Evolutionary conservation across 2,113 vertebrate genomes (phyloP).

Genomic region (Athene noctua): DNA sequence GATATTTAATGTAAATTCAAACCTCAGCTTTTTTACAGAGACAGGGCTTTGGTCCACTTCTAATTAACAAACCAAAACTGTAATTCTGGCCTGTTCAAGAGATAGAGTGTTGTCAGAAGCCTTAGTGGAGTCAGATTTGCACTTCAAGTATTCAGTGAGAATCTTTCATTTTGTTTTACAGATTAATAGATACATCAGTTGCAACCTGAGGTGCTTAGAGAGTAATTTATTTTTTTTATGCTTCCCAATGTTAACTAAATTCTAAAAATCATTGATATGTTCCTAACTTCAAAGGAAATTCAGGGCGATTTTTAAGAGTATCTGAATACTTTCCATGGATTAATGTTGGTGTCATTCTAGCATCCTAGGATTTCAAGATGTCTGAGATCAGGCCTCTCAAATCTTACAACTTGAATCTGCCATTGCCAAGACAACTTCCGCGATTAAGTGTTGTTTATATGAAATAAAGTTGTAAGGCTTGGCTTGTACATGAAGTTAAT

Average conservation of each 20-base stretch:
- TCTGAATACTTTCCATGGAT: background rate
- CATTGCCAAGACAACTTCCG: background rate
- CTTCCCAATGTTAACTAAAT: background rate
- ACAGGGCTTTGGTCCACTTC: background rate
- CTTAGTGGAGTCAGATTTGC: background rate
- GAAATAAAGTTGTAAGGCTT: background rate
- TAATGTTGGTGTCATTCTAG: background rate
- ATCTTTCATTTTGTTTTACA: background rate
- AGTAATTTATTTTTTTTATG: background rate
- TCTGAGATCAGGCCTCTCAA: background rate
- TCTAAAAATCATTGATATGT: background rate
- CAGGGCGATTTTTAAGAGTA: background rate
- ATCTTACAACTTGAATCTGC: background rate
- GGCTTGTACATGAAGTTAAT: background rate
- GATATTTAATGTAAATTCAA: background rate
- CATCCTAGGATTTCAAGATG: background rate
- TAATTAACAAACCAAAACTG: background rate
- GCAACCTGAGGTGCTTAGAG: background rate
- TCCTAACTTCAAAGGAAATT: background rate
- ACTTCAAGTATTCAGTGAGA: background rate
- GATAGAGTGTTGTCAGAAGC: background rate
- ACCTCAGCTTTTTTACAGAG: background rate
- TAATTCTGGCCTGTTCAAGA: background rate
- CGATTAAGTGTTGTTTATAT: background rate
- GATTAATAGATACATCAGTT: background rate